Conservation (phyloP, 2,888 invertebrate genomes). For the Acronicta aceris region DNA sequence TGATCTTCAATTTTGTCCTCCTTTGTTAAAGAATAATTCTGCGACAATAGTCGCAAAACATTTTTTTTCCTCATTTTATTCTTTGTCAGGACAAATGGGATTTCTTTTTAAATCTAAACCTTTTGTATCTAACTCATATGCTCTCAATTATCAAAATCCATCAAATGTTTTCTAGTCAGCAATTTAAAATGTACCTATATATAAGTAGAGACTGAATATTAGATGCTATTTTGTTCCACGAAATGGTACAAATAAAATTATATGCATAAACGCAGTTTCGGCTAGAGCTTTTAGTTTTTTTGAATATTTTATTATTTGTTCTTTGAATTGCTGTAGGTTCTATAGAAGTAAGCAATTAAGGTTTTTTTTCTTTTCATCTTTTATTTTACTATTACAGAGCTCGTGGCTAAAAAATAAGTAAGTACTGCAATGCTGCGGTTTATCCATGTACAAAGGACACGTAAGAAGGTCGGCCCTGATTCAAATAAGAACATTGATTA, state of each 20-base stretch:
- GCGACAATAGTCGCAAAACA: conserved; percentile 10
- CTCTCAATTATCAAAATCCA: background rate
- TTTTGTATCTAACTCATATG: background rate
- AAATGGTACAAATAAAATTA: background rate
- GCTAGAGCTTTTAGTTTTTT: too few species aligned
- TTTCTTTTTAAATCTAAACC: background rate
- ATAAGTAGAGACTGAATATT: background rate
- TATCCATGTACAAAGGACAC: too few species aligned
- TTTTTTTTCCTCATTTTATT: background rate
- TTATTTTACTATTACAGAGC: too few species aligned
- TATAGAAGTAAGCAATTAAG: too few species aligned
- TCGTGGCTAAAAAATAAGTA: too few species aligned
- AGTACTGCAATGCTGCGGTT: too few species aligned
- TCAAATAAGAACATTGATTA: too few species aligned
- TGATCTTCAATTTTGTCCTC: conserved; percentile 30
- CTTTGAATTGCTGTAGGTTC: conserved; percentile 1
- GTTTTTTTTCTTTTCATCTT: too few species aligned
- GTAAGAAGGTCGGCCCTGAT: too few species aligned
- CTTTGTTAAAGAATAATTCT: conserved; percentile 23
- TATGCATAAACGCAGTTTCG: too few species aligned
- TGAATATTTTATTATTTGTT: background rate
- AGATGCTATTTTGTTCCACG: background rate
- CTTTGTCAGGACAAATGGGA: background rate
- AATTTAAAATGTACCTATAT: too few species aligned
- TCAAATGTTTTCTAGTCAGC: background rate